Conservation (phyloP, 2,888 invertebrate genomes). For the Nephrotoma appendiculata region DNA sequence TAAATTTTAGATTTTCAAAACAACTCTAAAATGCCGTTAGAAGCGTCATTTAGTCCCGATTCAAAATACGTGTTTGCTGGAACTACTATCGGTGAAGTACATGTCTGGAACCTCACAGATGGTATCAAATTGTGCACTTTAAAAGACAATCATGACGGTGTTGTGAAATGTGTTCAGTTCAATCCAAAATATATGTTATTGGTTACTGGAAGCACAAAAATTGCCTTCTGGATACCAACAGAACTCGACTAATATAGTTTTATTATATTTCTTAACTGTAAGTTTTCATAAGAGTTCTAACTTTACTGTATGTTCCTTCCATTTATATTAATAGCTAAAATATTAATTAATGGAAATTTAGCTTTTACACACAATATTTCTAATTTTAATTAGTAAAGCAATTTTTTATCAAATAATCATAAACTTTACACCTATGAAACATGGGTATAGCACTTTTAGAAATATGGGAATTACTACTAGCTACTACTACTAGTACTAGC, state of each 20-base stretch:
- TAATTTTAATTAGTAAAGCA: too few relatives aligned
- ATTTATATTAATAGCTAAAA: too few relatives aligned
- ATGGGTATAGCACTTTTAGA: too few relatives aligned
- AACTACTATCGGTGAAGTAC: slow-evolving; percentile 93
- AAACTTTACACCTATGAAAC: too few relatives aligned
- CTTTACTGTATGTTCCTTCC: too few relatives aligned
- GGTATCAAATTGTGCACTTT: slow-evolving; percentile 83
- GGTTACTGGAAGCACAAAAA: slow-evolving; percentile 94
- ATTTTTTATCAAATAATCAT: too few relatives aligned
- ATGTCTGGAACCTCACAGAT: slow-evolving; percentile 95
- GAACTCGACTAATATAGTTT: slow-evolving; percentile 13
- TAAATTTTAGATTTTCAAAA: slow-evolving; percentile 61
- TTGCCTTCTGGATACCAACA: slow-evolving; percentile 89
- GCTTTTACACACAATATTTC: too few relatives aligned
- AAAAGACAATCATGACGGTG: slow-evolving; percentile 87
- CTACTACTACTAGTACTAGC: too few relatives aligned
- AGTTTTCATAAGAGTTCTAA: too few relatives aligned
- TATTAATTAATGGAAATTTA: too few relatives aligned
- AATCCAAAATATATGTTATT: slow-evolving; percentile 99
- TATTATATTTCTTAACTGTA: too few relatives aligned
- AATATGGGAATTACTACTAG: too few relatives aligned
- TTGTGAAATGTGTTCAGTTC: slow-evolving; percentile 95
- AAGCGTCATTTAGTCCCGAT: slow-evolving; percentile 97
- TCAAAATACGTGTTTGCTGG: slow-evolving; percentile 98
- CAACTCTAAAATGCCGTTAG: slow-evolving; percentile 88